Evolutionary conservation across 2,113 vertebrate species (phyloP), one percentile per base, ranked within the genome.

Genomic region (Tichodroma muraria): DNA sequence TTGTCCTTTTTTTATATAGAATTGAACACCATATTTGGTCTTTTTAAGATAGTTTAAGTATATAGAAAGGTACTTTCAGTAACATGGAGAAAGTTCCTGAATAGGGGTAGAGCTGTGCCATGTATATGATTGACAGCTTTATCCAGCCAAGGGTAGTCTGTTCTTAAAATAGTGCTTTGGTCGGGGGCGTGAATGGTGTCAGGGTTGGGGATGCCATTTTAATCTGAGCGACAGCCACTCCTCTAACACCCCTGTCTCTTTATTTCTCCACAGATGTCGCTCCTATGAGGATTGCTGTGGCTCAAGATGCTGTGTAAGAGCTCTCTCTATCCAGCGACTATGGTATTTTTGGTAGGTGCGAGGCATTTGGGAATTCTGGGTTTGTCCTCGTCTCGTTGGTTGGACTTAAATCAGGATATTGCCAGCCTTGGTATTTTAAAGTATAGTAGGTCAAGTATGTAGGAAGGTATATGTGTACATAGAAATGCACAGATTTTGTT

Each of bases 231-330:
- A 33, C 30, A 65, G 0, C 11, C 30, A 7, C 18, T 79, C 25
- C n/a, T 23, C 42, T 89, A n/a, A 88, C 1, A 2, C 14, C 25
- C 27, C 75, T 71, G 64, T 47, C 65, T 75, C 78, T 81, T 24
- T 37, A 18, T 77, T 89, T 77, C 76, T 66, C 90, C 45, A 2
- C 97, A 99, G 99, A 98, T 99, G 99, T 88, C 99, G 99, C 60
- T 99, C 99, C 50, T 99, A 99, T 68, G 99, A 99, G 96, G 99
- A 99, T 88, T 99, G 99, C 97, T 99, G 99, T 94, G 99, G 99
- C 40, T 99, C 99, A 38, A 98, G 99, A 95, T 99, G 99, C 97
- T 99, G 99, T 8, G 98, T 99, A 47, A 97, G 99, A 80, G 99
- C 99, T 10, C 98, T 99, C 37, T 99, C 99, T 90, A 98, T 99